Evolutionary conservation across 2,888 invertebrate species (phyloP), one percentile per base, ranked within the genome.

Genomic region (Drosophila borealis): DNA sequence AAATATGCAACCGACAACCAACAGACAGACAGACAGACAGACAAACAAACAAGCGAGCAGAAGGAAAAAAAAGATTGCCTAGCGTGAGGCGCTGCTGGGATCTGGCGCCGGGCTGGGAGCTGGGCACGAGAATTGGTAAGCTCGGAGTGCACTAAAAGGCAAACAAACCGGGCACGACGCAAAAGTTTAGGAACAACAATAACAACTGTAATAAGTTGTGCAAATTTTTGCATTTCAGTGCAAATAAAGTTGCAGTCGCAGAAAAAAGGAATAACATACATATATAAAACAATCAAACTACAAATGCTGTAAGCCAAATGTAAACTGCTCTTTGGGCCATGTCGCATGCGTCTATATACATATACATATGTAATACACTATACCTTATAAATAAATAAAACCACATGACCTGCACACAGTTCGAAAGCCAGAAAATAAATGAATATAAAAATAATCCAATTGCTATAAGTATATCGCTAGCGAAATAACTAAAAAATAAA

Each of bases 151-250:
- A 71, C 76, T 69, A 66, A 70, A 63, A 66, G 45, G 46, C 76
- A 80, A 83, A 84, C 81, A 78, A 77, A 63, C 66, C 56, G 50
- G 76, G 66, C 64, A 62, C 66, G 70, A 74, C 39, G 74, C 56
- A 76, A 83, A 86, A 83, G 81, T 83, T 81, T 87, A 84, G 81
- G 62, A 81, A 86, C 88, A 77, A 86, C 84, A 78, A 80, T 70
- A 81, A 79, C 70, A 85, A 70, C 77, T 67, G 69, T 88, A 88
- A 85, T 88, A 85, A 88, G 76, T 85, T 85, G 87, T 80, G 88
- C 70, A 85, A 74, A 85, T 88, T 85, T 86, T 85, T 85, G 77
- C 74, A 88, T 88, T 85, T 82, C 61, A 77, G 77, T 88, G 88
- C 73, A 85, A 84, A 85, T 88, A 85, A 85, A 85, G 84, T 85